A percentile compares a stretch with the other conserved stretches of the same genome.
Conservation (phyloP, 2,797 vertebrate genomes). For the Steatocranus sp. region DNA sequence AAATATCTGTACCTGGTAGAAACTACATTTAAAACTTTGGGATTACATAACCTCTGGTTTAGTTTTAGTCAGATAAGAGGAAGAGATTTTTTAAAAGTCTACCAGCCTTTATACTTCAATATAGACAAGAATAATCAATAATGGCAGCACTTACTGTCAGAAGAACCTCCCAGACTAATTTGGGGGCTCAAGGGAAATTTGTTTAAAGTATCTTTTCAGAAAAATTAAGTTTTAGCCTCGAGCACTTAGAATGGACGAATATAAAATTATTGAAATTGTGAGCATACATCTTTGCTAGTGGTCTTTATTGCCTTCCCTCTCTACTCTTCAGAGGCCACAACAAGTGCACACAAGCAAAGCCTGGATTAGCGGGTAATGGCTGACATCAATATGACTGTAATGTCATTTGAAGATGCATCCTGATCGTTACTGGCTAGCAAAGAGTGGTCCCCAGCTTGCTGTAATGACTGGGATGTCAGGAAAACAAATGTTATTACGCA, state of each 20-base stretch:
- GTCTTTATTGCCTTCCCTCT: conserved; percentile 69
- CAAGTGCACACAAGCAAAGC: conserved; percentile 58
- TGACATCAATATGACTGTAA: conserved; percentile 79
- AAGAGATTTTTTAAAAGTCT: neutral
- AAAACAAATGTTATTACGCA: conserved; percentile 70
- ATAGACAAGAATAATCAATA: conserved; percentile 53
- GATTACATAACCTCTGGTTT: neutral
- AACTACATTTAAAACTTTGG: neutral
- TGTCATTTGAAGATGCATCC: conserved; percentile 78
- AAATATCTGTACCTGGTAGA: neutral
- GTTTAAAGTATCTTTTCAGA: conserved; percentile 59
- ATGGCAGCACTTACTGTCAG: conserved; percentile 56
- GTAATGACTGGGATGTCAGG: conserved; percentile 70
- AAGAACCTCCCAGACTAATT: conserved; percentile 45
- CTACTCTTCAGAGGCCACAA: conserved; percentile 57
- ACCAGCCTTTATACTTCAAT: conserved; percentile 38
- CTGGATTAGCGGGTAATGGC: conserved; percentile 71
- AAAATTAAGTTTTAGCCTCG: conserved; percentile 66
- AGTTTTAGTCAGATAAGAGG: neutral
- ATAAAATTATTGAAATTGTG: conserved; percentile 77
- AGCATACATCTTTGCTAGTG: conserved; percentile 73
- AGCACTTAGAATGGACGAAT: conserved; percentile 66
- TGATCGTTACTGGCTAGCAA: conserved; percentile 64
- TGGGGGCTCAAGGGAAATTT: conserved; percentile 55
- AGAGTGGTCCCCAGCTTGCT: conserved; percentile 60